Evolutionary conservation across 2,888 invertebrate species (phyloP), one percentile per base, ranked within the genome.

Genomic region (Xestobium rufovillosum): DNA sequence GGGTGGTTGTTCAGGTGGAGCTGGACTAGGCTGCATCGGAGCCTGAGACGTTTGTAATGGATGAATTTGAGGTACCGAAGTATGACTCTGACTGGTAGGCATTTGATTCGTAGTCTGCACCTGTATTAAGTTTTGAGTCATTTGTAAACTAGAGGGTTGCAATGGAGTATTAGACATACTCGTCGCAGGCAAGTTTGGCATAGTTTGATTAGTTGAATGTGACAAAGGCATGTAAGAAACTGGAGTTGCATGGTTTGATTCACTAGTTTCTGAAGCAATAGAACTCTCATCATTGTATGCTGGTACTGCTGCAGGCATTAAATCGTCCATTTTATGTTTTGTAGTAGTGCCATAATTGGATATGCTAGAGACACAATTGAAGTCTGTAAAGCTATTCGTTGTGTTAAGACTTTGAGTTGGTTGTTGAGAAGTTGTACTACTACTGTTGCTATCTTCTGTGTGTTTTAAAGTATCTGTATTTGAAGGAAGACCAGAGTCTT

Each of bases 271-370:
- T 19, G 23, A 6, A 8, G 23, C 6, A 19, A 19, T n/a, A 19
- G 6, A 8, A 19, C n/a, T 19, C n/a, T 19, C 23, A 8, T 19
- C 6, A 19, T n/a, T n/a, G n/a, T 19, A 19, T 8, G 23, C 6
- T 6, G 23, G 23, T 8, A 19, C 23, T 19, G 23, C 23, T 8
- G 23, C 23, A 19, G 23, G 58, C 14, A 54, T 54, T 31, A 58
- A 53, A 53, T 67, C 68, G 42, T 70, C 70, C 56, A 67, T 62
- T 53, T 68, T 68, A 38, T 52, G 60, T 27, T 59, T 53, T 49
- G 56, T 58, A 29, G 54, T 54, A 41, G 52, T 50, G 34, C 44
- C 55, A 30, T 62, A 60, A 51, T 65, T 56, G 35, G 67, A 58
- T 61, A 69, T 63, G 38, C 63, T 65, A 3, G 62, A 60, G 8